Evolutionary conservation across 2,797 vertebrate genomes (phyloP).

Genomic region (Myotis findleyi): DNA sequence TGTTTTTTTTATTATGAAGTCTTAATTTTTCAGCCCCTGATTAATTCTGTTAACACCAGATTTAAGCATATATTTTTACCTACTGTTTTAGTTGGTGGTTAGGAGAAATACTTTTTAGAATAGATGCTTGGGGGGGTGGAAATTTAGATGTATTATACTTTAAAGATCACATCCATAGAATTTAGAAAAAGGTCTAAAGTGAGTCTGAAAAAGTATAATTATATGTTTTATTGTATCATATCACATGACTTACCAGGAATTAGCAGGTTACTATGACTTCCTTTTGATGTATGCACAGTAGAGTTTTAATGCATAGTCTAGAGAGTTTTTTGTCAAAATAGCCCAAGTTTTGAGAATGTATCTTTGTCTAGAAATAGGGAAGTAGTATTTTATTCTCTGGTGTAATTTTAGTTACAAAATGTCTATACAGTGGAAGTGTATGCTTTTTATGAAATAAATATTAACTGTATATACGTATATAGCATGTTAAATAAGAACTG

Average conservation of each 20-base stretch:
- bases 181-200: conserved; percentile 9
- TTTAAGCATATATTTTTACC: background rate
- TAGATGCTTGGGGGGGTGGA: background rate
- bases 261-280: background rate
- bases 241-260: conserved; percentile 6
- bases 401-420: conserved; percentile 14
- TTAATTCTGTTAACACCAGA: conserved; percentile 4
- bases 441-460: conserved; percentile 9
- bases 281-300: background rate
- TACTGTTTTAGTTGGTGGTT: background rate
- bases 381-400: conserved; percentile 20
- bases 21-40: conserved; percentile 9
- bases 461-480: background rate
- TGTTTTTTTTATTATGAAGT: background rate
- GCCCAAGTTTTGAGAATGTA: background rate
- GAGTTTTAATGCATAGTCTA: background rate
- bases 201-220: background rate
- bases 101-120: conserved; percentile 35
- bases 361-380: conserved; percentile 10
- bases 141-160: background rate
- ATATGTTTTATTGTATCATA: background rate
- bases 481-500: background rate
- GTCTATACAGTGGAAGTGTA: background rate
- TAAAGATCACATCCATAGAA: background rate
- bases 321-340: conserved; percentile 3